phyloP scores from a whole-genome alignment of 30 jellyfish, hydroid and myxozoan genomes.

The Aurelia aurita region DNA sequence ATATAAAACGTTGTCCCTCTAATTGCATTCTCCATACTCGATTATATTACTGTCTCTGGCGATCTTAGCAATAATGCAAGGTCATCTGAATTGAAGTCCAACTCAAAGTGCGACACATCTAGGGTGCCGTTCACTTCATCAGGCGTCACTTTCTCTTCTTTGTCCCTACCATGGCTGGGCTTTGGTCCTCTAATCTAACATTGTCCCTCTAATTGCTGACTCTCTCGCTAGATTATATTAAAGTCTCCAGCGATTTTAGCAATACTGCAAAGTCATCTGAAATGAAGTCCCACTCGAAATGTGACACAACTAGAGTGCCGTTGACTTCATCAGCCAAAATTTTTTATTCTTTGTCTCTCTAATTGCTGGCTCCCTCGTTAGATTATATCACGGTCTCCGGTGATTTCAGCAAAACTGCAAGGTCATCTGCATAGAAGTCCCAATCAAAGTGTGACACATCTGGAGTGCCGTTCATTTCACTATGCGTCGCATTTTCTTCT shows the following conservation, averaged over 20 bases:
- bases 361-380: too few species aligned
- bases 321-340: background rate
- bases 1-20: too few species aligned
- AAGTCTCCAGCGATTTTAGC: background rate
- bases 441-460: background rate
- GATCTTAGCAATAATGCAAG: background rate
- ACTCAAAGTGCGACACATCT: background rate
- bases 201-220: too few species aligned
- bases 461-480: background rate
- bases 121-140: background rate
- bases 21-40: too few species aligned
- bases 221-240: too few species aligned
- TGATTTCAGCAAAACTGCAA: background rate
- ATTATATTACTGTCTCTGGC: background rate
- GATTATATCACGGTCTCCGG: slow-evolving; percentile 8
- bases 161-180: too few species aligned
- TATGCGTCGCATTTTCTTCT: too few species aligned
- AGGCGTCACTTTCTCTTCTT: background rate
- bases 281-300: background rate
- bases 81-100: background rate
- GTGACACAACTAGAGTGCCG: background rate
- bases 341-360: too few species aligned
- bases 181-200: too few species aligned
- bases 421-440: background rate
- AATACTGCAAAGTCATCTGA: background rate